These are phyloP conservation scores for Littorina saxatilis DNA, from an alignment of 1,140 invertebrate genomes.

Conservation along the genomic window DNA sequence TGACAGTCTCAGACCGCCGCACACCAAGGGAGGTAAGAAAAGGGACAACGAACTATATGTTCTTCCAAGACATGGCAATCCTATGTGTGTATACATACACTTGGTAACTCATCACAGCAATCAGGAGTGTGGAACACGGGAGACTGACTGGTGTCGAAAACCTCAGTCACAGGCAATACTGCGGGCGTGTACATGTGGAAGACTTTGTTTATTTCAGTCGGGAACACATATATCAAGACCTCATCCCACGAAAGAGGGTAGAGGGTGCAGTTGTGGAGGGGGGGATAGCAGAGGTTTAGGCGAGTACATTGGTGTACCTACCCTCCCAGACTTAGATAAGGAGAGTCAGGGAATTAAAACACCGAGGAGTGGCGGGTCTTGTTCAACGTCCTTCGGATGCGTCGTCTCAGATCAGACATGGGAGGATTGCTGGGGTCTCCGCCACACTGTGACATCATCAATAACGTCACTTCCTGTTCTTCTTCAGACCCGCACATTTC, in stretches of 20 bases:
- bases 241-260: neutral
- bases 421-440: constrained; percentile 36
- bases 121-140: no score
- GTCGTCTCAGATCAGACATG: constrained; percentile 43
- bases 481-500: neutral
- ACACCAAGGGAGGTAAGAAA: no score
- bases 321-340: constrained; percentile 6
- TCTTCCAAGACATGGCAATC: no score
- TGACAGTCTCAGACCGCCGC: no score
- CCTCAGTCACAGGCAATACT: no score
- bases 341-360: neutral
- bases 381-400: constrained; percentile 42
- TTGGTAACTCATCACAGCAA: no score
- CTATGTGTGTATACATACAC: no score
- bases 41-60: no score
- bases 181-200: no score
- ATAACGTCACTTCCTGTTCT: constrained; percentile 24
- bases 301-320: constrained; percentile 12
- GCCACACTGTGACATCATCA: constrained; percentile 36
- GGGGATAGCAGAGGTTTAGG: neutral
- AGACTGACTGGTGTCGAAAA: no score
- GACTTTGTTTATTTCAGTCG: neutral
- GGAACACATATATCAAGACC: neutral
- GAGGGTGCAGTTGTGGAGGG: neutral
- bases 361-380: constrained; percentile 21